These are phyloP conservation scores for Tachina lurida DNA, from an alignment of 2,888 invertebrate genomes.

Conservation along the genomic window DNA sequence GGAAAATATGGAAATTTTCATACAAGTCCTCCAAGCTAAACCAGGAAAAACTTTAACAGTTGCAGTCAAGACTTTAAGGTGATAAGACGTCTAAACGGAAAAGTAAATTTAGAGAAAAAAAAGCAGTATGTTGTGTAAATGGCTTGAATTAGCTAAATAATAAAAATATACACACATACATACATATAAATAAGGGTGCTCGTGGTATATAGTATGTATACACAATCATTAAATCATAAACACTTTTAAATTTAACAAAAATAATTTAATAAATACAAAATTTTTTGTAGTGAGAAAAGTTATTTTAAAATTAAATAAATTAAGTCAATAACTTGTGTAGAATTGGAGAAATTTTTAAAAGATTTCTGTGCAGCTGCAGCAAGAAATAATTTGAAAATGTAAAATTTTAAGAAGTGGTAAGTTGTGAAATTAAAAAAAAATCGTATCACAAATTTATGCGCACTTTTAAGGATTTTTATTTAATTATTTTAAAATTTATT, in stretches of 20 bases:
- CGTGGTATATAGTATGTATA: not conserved
- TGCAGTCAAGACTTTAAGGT: conserved; percentile 72
- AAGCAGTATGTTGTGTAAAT: conserved; percentile 42
- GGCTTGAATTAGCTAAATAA: conserved; percentile 27
- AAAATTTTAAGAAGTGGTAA: conserved; percentile 42
- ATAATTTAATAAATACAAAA: not conserved
- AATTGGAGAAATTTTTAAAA: not conserved
- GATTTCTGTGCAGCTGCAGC: not conserved
- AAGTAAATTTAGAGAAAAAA: conserved; percentile 44
- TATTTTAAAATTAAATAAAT: not conserved
- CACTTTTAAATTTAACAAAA: conserved; percentile 13
- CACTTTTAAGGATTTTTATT: conserved; percentile 3
- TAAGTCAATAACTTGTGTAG: not conserved
- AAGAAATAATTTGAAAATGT: conserved; percentile 36
- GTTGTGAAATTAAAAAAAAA: conserved; percentile 8
- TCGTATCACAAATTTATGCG: conserved; percentile 31
- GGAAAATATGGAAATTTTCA: conserved; percentile 65
- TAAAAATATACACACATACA: conserved; percentile 41
- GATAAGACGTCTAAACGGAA: conserved; percentile 71
- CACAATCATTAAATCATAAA: conserved; percentile 42
- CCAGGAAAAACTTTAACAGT: conserved; percentile 73
- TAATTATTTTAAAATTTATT: not conserved
- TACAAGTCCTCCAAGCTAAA: conserved; percentile 55
- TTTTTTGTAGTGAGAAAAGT: not conserved
- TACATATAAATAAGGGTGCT: conserved; percentile 18